A percentile compares a stretch with the other conserved stretches of the same genome.
These are phyloP conservation scores for Protosalanx chinensis DNA, from an alignment of 2,797 vertebrate species.

Conservation along the genomic window DNA sequence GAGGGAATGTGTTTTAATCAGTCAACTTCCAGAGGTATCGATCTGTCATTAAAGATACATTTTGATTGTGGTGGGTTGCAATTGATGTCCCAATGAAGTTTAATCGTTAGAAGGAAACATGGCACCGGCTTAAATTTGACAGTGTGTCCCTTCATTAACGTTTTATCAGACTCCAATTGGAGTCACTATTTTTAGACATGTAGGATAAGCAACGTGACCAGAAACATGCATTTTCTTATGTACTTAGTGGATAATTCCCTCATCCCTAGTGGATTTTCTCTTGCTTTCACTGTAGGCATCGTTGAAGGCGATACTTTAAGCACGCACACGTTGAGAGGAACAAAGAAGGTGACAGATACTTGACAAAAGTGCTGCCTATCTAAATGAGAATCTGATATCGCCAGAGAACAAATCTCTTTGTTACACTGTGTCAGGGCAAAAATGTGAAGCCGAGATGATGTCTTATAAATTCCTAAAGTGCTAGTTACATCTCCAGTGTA, in stretches of 20 bases:
- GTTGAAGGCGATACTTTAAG: neutral
- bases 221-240: conserved; percentile 29
- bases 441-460: conserved; percentile 19
- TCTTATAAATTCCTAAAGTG: conserved; percentile 28
- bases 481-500: conserved; percentile 12
- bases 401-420: conserved; percentile 27
- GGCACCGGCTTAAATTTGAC: conserved; percentile 24
- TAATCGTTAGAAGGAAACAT: conserved; percentile 19
- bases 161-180: conserved; percentile 15
- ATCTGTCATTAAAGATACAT: conserved; percentile 27
- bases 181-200: conserved; percentile 22
- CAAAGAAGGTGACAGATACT: conserved; percentile 21
- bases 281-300: too few relatives aligned
- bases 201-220: neutral
- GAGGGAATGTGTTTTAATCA: conserved; percentile 41
- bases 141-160: conserved; percentile 11
- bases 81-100: conserved; percentile 13
- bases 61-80: conserved; percentile 25
- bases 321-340: conserved; percentile 15
- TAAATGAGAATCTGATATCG: conserved; percentile 54
- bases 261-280: too few relatives aligned
- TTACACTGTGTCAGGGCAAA: conserved; percentile 25
- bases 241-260: neutral
- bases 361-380: conserved; percentile 37
- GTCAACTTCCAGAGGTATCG: conserved; percentile 24